Evolutionary conservation across 1,140 invertebrate genomes (phyloP), one percentile per base, ranked within the genome.

Genomic region (Rhopalosiphum padi): DNA sequence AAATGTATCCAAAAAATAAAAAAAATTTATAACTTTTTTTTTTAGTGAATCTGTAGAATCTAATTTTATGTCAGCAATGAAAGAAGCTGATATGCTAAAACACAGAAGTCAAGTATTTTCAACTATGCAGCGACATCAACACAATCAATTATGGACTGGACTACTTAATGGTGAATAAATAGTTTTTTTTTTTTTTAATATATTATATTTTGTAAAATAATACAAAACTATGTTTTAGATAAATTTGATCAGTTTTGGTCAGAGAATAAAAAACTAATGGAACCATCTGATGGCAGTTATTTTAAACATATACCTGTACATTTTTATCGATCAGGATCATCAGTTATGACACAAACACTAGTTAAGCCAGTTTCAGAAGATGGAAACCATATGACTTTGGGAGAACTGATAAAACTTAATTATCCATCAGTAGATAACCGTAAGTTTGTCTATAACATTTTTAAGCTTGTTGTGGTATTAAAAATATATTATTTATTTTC

Each of bases 161-260:
- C 95, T 99, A 94, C 96, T 97, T 95, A 99, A 99, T 96, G 98
- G 98, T 98, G 96, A 95, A 37, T 82, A 85, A 9, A n/a, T n/a
- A n/a, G n/a, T n/a, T n/a, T 25, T 88, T 51, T 60, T 87, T 82
- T 87, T 60, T 83, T 83, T 0, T 43, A 82, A 41, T 93, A 6
- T 86, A 37, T 7, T 85, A 85, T 82, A n/a, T 8, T 91, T 77
- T n/a, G 15, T n/a, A n/a, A 35, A 77, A 77, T 77, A 77, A 77
- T 43, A 46, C 46, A 77, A 85, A 51, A 55, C 55, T 94, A 82
- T 83, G 93, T 95, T 96, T 94, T 95, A 98, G 98, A 99, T 95
- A 99, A 99, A 96, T 99, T 99, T 96, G 99, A 99, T 95, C 99
- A 99, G 95, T 99, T 99, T 95, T 99, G 99, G 99, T 97, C 98